These are phyloP conservation scores for Polydrusus cervinus DNA, from an alignment of 2,888 invertebrate species.

Conservation along the genomic window DNA sequence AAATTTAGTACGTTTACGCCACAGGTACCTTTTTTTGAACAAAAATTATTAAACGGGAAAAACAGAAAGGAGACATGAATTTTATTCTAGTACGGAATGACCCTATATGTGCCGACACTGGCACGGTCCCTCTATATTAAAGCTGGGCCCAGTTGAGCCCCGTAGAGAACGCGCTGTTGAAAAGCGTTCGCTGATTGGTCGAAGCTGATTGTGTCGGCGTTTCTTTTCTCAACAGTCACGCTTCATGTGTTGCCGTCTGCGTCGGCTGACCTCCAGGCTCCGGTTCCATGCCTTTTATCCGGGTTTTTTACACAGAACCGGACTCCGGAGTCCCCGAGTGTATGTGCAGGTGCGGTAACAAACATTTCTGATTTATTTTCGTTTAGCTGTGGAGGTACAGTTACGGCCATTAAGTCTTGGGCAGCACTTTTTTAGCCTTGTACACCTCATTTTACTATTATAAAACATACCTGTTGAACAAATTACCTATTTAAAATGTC, in stretches of 20 bases:
- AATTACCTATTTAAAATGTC: too few relatives aligned
- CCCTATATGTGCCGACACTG: constrained; percentile 6
- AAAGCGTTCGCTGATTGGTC: constrained; percentile 71
- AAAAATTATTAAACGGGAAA: background rate
- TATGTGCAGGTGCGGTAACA: too few relatives aligned
- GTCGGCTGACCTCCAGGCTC: constrained; percentile 66
- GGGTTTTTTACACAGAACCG: constrained; percentile 49
- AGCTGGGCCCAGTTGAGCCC: constrained; percentile 49
- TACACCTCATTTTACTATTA: too few relatives aligned
- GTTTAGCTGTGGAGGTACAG: too few relatives aligned
- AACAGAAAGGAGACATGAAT: background rate
- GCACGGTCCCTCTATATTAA: constrained; percentile 40
- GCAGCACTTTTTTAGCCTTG: too few relatives aligned
- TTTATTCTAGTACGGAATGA: too few relatives aligned
- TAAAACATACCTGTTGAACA: too few relatives aligned
- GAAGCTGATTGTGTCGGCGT: constrained; percentile 72
- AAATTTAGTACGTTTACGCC: too few relatives aligned
- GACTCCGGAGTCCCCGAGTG: constrained; percentile 26
- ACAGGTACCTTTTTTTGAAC: too few relatives aligned
- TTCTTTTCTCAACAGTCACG: constrained; percentile 71
- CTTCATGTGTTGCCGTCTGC: constrained; percentile 70
- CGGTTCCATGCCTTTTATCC: constrained; percentile 55
- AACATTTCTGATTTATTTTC: too few relatives aligned
- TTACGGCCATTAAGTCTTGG: too few relatives aligned
- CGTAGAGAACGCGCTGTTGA: constrained; percentile 64